Conservation (phyloP, 2,888 invertebrate species). For the Fragum fragum region DNA sequence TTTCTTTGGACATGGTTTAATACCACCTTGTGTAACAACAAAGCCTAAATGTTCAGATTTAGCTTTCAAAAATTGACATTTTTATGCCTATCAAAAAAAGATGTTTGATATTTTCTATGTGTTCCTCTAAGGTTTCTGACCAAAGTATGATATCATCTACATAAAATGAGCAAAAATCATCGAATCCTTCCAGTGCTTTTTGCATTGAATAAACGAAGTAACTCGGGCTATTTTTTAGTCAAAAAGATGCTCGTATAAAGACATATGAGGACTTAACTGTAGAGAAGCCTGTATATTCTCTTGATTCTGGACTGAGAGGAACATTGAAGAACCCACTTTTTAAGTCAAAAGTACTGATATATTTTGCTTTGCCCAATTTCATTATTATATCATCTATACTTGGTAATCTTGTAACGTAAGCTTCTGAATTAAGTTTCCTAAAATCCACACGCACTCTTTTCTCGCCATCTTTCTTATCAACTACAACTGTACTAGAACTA, state of each 20-base stretch:
- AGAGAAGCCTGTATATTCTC: conserved; percentile 2
- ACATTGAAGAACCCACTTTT: conserved; percentile 1
- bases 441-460: conserved; percentile 15
- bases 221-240: not conserved
- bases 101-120: not conserved
- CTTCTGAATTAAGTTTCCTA: not conserved
- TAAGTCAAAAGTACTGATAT: conserved; percentile 12
- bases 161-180: not conserved
- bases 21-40: not conserved
- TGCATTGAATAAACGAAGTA: not conserved
- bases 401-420: not conserved
- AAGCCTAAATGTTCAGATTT: conserved; percentile 23
- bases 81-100: no score
- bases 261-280: not conserved
- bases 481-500: not conserved
- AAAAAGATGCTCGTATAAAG: not conserved
- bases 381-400: conserved; percentile 4
- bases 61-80: conserved; percentile 26
- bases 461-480: not conserved
- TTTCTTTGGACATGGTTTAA: conserved; percentile 18
- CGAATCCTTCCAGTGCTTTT: not conserved
- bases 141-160: conserved; percentile 22
- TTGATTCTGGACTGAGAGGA: not conserved
- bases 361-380: not conserved
- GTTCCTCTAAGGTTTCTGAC: conserved; percentile 5